These are phyloP conservation scores for Nestor notabilis DNA, from an alignment of 2,113 vertebrate genomes.

Conservation along the genomic window DNA sequence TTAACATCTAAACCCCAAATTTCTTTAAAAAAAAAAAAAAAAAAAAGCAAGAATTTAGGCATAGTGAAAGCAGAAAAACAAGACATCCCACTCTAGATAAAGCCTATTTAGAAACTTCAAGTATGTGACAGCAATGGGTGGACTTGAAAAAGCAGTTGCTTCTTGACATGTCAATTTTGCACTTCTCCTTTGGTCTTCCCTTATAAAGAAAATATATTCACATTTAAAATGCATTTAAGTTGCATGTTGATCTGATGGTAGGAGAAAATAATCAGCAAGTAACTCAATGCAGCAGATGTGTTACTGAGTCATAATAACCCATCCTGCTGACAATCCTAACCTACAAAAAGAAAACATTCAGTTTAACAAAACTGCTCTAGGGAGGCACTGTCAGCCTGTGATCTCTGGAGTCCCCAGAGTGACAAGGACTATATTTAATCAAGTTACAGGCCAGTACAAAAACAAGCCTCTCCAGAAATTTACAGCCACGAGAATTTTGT, in stretches of 20 bases:
- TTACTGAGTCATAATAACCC: background rate
- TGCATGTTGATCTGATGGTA: background rate
- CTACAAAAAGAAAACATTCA: background rate
- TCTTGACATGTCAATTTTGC: background rate
- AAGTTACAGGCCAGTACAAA: background rate
- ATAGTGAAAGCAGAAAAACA: background rate
- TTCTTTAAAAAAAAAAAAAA: background rate
- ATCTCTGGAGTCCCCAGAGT: background rate
- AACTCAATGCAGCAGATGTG: fast-evolving
- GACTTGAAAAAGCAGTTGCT: background rate
- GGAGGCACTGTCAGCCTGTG: background rate
- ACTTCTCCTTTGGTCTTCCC: background rate
- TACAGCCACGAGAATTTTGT: background rate
- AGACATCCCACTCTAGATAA: background rate
- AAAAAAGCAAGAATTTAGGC: background rate
- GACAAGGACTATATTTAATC: background rate
- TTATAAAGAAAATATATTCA: background rate
- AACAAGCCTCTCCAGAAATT: background rate
- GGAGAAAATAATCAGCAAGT: background rate
- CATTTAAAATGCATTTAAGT: background rate
- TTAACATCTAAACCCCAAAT: background rate
- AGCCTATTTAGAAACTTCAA: slow-evolving; percentile 16
- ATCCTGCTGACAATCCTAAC: background rate
- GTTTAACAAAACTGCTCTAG: background rate
- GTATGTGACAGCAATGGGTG: background rate